These are phyloP conservation scores for Melanargia galathea DNA, from an alignment of 2,888 invertebrate genomes.

Conservation along the genomic window DNA sequence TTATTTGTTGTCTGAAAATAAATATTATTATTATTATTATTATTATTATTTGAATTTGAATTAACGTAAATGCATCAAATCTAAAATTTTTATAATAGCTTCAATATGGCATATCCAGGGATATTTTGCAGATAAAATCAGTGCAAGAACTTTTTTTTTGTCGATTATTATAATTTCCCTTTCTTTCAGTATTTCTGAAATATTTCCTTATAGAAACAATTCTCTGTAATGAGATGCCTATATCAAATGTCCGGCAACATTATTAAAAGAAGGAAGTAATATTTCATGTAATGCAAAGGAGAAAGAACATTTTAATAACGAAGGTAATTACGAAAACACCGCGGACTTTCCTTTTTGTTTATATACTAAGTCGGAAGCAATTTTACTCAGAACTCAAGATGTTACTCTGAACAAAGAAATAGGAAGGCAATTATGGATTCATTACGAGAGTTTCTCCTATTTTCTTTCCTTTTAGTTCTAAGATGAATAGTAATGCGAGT, in stretches of 20 bases:
- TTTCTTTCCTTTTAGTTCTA: slow-evolving; percentile 19
- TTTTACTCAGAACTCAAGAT: slow-evolving; percentile 37
- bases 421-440: slow-evolving; percentile 40
- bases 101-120: too few relatives aligned
- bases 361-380: slow-evolving; percentile 32
- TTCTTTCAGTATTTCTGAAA: too few relatives aligned
- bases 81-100: too few relatives aligned
- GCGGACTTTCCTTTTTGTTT: slow-evolving; percentile 33
- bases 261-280: slow-evolving; percentile 14
- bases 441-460: slow-evolving; percentile 33
- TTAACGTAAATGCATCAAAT: too few relatives aligned
- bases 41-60: too few relatives aligned
- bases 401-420: slow-evolving; percentile 37
- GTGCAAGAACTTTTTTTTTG: too few relatives aligned
- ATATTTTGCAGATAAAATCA: too few relatives aligned
- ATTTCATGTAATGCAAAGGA: slow-evolving; percentile 31
- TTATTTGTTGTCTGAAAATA: too few relatives aligned
- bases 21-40: too few relatives aligned
- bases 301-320: slow-evolving; percentile 37
- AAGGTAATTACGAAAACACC: slow-evolving; percentile 39
- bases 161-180: too few relatives aligned
- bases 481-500: slow-evolving; percentile 5
- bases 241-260: slow-evolving; percentile 14
- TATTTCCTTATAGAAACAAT: not conserved
- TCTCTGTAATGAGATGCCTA: slow-evolving; percentile 4